Evolutionary conservation across 2,113 vertebrate species (phyloP).

Genomic region (Carassius auratus): DNA sequence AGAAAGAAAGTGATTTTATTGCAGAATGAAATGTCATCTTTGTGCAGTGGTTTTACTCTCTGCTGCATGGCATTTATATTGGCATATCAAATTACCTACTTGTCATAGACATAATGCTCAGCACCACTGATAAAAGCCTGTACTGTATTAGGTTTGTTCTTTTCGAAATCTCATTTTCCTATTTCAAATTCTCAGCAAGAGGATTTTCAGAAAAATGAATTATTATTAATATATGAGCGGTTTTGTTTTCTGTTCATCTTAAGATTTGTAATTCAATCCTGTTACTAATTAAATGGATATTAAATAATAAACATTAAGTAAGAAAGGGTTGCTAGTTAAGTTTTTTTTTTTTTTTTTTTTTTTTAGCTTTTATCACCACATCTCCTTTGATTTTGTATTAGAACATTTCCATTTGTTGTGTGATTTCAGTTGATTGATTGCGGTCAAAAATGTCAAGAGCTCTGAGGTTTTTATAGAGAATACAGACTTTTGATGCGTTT

Average conservation of each 20-base stretch:
- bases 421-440: background rate
- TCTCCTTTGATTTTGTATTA: background rate
- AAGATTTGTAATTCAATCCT: background rate
- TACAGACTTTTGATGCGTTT: background rate
- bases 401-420: background rate
- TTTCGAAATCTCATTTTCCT: background rate
- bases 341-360: too few relatives aligned
- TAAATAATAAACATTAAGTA: background rate
- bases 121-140: background rate
- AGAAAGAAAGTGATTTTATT: too few relatives aligned
- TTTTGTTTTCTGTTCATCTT: background rate
- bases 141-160: background rate
- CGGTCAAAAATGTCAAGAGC: background rate
- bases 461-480: background rate
- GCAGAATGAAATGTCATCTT: background rate
- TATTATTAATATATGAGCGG: background rate
- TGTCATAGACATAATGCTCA: background rate
- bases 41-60: conserved; percentile 1
- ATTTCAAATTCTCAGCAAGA: background rate
- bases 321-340: background rate
- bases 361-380: background rate
- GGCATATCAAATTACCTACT: background rate
- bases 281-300: background rate
- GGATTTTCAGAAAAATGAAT: background rate
- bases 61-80: background rate